Evolutionary conservation across 2,113 vertebrate genomes (phyloP), one percentile per base, ranked within the genome.

Genomic region (Podocnemis expansa): DNA sequence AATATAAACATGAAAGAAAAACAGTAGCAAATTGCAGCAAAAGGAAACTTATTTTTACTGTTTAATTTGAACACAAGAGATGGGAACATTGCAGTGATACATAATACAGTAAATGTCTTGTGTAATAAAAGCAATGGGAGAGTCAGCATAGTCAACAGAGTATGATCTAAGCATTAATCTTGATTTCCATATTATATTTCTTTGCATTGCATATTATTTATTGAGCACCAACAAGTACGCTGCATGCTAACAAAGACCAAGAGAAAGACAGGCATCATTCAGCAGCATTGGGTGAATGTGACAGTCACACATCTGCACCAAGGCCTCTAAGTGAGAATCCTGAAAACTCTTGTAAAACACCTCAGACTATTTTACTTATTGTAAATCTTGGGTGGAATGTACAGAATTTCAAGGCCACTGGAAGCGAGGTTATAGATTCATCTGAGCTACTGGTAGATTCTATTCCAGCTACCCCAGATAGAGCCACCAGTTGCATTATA

Each of bases 331-430:
- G 10, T 91, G 84, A 93, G 85, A 94, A 70, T 43, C 43, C 43
- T 89, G 86, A 93, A 95, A 93, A 94, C n/a, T 78, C 17, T 67
- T 90, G 80, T 60, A 79, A 91, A 94, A 90, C 31, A 82, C 43
- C 56, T 96, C 60, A 90, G 87, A 94, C 90, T 78, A 90, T 29
- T 2, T 2, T 56, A 55, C 38, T 67, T 67, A 63, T 67, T 89
- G 8, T 67, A 80, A 94, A 34, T 75, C n/a, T 87, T 78, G 91
- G n/a, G 84, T 67, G 78, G 87, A 95, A 96, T 78, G 22, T 38
- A 80, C 82, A 63, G 92, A 85, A 91, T 0, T n/a, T 83, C 78
- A 91, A 96, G 92, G 6, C 7, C 19, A 43, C 93, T 92, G 27
- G 82, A 91, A 89, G 34, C 25, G n/a, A 87, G 43, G 31, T 93